Base-by-base conservation (phyloP, 2,888 invertebrate species). In the Oxycera nigricornis region DNA sequence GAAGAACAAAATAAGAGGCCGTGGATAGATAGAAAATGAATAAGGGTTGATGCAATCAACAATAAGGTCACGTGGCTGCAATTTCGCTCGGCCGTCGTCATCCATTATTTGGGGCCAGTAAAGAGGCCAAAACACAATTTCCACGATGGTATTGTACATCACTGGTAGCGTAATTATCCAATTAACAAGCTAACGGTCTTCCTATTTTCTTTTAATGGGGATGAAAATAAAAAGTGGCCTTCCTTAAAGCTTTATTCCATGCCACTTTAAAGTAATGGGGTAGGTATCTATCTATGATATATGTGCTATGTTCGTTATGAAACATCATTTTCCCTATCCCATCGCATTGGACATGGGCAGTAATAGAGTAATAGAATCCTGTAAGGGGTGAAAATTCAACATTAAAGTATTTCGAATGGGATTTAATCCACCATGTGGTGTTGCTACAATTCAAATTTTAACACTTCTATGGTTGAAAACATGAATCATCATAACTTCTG, bases 11-110 rank as follows among this genome's bases (percentile, higher is more conserved):
- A 20, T 9, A 52, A 70, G 28, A 46, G 55, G 31, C 24, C 3
- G 61, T 7, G 26, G 30, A 30, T n/a, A 24, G 17, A 61, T 31
- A 31, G 61, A 26, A 61, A 35, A 61, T 30, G 61, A 61, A 61
- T 28, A 67, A 67, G 41, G 67, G 67, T 46, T 46, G 26, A n/a
- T 67, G 39, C 22, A 17, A 67, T 67, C 59, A 73, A 83, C 83
- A 83, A 83, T 80, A 78, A 79, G 81, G 85, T 82, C 85, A 85
- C 85, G 85, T 85, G 85, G 80, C 85, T 78, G 80, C 83, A 85
- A 84, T 85, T 84, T 84, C 9, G n/a, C 9, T 41, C 46, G 41
- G 11, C 24, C 26, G 26, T 57, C 57, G 31, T 31, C 2, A 2
- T 11, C 20, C 11, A 20, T 24, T n/a, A 31, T n/a, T 11, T 17